These are phyloP conservation scores for Graphium colonna DNA, from an alignment of 2,888 invertebrate species.

Conservation along the genomic window DNA sequence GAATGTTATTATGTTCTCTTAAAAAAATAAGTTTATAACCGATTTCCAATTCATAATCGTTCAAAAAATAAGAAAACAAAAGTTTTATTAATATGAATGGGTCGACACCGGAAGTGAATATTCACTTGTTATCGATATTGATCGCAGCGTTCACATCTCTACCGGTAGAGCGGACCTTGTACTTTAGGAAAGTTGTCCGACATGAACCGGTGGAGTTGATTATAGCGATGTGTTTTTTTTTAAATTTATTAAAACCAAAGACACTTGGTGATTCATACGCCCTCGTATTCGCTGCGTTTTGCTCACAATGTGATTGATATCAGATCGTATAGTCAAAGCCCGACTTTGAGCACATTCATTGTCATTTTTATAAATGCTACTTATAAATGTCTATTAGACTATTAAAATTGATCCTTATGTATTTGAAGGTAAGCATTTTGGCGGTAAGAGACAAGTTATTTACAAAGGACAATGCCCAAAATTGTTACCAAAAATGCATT, in stretches of 20 bases:
- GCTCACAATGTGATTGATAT: background rate
- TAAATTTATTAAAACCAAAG: conserved; percentile 15
- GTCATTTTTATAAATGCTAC: conserved; percentile 1
- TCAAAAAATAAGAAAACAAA: too few species aligned
- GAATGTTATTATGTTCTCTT: too few species aligned
- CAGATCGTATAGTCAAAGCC: background rate
- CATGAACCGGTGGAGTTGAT: background rate
- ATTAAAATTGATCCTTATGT: background rate
- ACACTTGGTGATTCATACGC: conserved; percentile 11
- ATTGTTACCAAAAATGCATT: too few species aligned
- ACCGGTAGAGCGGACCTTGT: conserved; percentile 22
- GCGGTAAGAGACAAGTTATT: too few species aligned
- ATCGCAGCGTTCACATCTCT: conserved; percentile 2
- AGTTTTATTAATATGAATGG: too few species aligned
- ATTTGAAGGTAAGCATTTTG: background rate
- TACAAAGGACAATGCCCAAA: too few species aligned
- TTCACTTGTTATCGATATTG: conserved; percentile 2
- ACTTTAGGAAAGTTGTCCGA: conserved; percentile 23
- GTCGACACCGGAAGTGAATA: conserved; percentile 1
- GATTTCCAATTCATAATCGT: too few species aligned
- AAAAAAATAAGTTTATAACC: too few species aligned
- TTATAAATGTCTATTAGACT: background rate
- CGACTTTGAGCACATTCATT: background rate
- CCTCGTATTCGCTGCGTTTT: conserved; percentile 14
- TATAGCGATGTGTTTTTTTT: conserved; percentile 15